phyloP scores from a whole-genome alignment of 2,888 invertebrate species.

The Gymnoscelis rufifasciata region DNA sequence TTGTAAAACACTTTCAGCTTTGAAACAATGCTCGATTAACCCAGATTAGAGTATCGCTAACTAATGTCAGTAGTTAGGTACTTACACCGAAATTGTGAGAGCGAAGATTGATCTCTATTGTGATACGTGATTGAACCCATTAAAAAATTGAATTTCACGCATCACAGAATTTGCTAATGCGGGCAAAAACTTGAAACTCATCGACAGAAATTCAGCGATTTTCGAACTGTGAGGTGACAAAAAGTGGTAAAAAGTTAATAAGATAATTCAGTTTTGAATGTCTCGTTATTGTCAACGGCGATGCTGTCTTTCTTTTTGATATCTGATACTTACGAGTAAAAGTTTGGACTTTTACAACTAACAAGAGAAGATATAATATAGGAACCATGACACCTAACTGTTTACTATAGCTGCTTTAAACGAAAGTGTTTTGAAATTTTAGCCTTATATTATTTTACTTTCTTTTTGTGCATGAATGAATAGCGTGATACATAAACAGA shows the following conservation, averaged over 20 bases:
- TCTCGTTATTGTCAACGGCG: background rate
- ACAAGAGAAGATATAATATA: too few relatives aligned
- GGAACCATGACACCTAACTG: too few relatives aligned
- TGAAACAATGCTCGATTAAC: slow-evolving; percentile 18
- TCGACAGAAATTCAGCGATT: slow-evolving; percentile 28
- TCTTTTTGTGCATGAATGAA: too few relatives aligned
- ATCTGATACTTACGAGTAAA: background rate
- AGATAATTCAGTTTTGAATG: slow-evolving; percentile 1
- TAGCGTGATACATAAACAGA: too few relatives aligned
- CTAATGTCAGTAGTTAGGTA: slow-evolving; percentile 4
- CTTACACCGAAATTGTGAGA: slow-evolving; percentile 25
- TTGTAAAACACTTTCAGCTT: slow-evolving; percentile 9
- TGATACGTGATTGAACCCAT: slow-evolving; percentile 52
- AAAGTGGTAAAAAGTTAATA: slow-evolving; percentile 7
- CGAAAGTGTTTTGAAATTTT: too few relatives aligned
- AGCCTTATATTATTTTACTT: too few relatives aligned
- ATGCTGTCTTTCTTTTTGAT: too few relatives aligned
- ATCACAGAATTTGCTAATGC: slow-evolving; percentile 48
- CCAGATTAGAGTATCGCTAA: slow-evolving; percentile 13
- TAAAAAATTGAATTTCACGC: slow-evolving; percentile 68
- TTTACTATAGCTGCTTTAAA: too few relatives aligned
- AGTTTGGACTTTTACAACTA: background rate
- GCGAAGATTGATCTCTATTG: slow-evolving; percentile 35
- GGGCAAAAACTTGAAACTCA: slow-evolving; percentile 41
- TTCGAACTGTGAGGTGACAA: slow-evolving; percentile 18